phyloP scores from a whole-genome alignment of 2,797 vertebrate genomes.

The Fratercula arctica region DNA sequence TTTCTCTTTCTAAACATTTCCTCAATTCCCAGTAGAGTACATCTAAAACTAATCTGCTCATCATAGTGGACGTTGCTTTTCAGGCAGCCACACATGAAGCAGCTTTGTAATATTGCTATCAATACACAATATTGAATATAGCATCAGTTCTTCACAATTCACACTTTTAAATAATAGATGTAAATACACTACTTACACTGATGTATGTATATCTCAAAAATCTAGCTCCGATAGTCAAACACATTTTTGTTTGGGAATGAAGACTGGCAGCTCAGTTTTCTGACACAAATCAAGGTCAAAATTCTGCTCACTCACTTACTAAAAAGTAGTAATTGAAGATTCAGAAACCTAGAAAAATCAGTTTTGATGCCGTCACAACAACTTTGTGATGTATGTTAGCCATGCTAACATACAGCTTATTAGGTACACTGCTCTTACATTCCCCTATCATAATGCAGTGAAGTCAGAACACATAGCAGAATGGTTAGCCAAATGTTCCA shows the following conservation, averaged over 20 bases:
- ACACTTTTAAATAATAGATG: background rate
- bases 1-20: background rate
- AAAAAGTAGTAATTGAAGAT: background rate
- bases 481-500: background rate
- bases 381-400: background rate
- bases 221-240: background rate
- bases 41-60: background rate
- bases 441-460: rapidly evolving
- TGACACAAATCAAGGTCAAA: background rate
- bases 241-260: background rate
- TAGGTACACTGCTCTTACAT: background rate
- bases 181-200: background rate
- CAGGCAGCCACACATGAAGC: background rate
- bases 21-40: background rate
- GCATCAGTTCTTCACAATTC: background rate
- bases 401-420: background rate
- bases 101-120: background rate
- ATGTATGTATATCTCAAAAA: background rate
- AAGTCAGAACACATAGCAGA: background rate
- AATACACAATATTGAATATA: background rate
- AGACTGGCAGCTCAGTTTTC: background rate
- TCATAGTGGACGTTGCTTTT: rapidly evolving
- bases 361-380: background rate
- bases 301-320: rapidly evolving
- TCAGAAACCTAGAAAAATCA: background rate